Percentiles rank a stretch among this genome's conserved stretches.
These are phyloP conservation scores for Ligdia adustata DNA, from an alignment of 2,888 invertebrate genomes.

Conservation along the genomic window DNA sequence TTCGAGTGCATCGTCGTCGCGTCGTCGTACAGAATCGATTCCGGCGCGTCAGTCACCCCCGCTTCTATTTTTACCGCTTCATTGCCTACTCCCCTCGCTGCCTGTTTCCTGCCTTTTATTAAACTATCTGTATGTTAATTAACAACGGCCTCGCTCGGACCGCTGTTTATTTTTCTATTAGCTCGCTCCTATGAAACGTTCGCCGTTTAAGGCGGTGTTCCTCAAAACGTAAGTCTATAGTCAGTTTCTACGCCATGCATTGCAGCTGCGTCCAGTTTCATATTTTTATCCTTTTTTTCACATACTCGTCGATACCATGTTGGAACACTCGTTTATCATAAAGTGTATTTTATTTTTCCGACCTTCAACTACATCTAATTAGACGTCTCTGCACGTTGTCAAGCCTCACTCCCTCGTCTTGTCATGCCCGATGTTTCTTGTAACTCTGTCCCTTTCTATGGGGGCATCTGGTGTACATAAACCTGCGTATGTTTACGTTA, in stretches of 20 bases:
- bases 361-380: conserved; percentile 79
- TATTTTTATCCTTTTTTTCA: conserved; percentile 38
- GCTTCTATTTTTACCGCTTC: conserved; percentile 83
- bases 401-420: conserved; percentile 66
- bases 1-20: conserved; percentile 63
- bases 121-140: conserved; percentile 84
- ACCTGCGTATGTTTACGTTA: conserved; percentile 78
- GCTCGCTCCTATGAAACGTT: conserved; percentile 63
- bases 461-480: conserved; percentile 83
- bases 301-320: conserved; percentile 36
- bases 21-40: conserved; percentile 75
- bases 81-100: conserved; percentile 81
- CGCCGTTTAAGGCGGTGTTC: conserved; percentile 56
- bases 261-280: conserved; percentile 47
- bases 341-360: conserved; percentile 66
- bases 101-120: conserved; percentile 82
- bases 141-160: conserved; percentile 74
- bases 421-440: conserved; percentile 56
- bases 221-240: conserved; percentile 42
- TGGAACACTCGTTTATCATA: conserved; percentile 33
- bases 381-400: conserved; percentile 74
- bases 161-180: conserved; percentile 77
- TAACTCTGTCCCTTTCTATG: conserved; percentile 72
- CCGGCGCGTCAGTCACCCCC: conserved; percentile 71
- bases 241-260: conserved; percentile 22